These are phyloP conservation scores for Plebejus argus DNA, from an alignment of 2,888 invertebrate species.

Conservation along the genomic window DNA sequence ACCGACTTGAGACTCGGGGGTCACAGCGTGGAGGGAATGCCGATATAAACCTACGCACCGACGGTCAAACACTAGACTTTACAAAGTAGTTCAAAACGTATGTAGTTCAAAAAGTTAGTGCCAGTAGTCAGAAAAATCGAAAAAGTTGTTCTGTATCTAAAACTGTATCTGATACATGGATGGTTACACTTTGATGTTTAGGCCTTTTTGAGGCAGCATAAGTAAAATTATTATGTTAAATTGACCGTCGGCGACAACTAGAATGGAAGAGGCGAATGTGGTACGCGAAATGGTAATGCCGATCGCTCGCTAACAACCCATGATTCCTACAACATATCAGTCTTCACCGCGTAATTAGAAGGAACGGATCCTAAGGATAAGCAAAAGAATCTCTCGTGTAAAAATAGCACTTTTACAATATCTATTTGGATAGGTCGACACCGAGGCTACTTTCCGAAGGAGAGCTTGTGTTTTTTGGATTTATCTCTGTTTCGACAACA, in stretches of 20 bases:
- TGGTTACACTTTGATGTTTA: neutral
- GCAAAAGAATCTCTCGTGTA: conserved; percentile 70
- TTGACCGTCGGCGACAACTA: conserved; percentile 22
- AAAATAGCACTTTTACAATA: conserved; percentile 77
- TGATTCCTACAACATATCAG: conserved; percentile 74
- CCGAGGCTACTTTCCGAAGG: conserved; percentile 76
- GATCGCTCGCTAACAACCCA: conserved; percentile 67
- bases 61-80: conserved; percentile 12
- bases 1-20: conserved; percentile 68
- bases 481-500: conserved; percentile 84
- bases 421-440: conserved; percentile 65
- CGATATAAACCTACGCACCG: conserved; percentile 59
- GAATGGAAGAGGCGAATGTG: conserved; percentile 66
- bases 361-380: conserved; percentile 66
- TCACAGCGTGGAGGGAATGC: conserved; percentile 66
- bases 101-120: neutral
- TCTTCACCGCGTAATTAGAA: conserved; percentile 77
- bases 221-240: neutral
- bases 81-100: neutral
- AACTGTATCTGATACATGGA: neutral
- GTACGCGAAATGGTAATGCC: conserved; percentile 56
- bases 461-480: conserved; percentile 71
- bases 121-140: neutral
- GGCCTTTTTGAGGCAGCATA: neutral
- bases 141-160: neutral